These are phyloP conservation scores for Goniozus legneri DNA, from an alignment of 1,140 invertebrate genomes.

Conservation along the genomic window DNA sequence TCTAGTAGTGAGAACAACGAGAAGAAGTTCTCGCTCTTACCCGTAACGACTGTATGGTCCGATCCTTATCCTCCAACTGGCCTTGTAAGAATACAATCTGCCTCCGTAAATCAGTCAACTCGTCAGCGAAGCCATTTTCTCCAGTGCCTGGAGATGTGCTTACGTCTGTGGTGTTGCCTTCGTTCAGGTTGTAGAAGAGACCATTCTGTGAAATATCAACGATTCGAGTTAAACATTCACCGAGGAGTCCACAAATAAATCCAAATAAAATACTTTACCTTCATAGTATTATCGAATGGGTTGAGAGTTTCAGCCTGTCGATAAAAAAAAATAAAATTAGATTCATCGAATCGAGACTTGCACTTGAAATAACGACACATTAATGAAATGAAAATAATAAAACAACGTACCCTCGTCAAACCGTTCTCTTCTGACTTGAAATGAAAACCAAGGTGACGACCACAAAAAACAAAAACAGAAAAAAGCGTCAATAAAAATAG, in stretches of 20 bases:
- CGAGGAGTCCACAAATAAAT: not conserved
- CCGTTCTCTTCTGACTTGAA: slow-evolving; percentile 59
- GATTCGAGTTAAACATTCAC: slow-evolving; percentile 1
- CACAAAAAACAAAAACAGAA: slow-evolving; percentile 44
- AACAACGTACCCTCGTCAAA: slow-evolving; percentile 62
- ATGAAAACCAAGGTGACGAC: slow-evolving; percentile 43
- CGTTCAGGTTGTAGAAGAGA: slow-evolving; percentile 64
- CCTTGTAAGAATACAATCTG: slow-evolving; percentile 76
- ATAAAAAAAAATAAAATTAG: slow-evolving; percentile 30
- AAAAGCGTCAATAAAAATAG: slow-evolving; percentile 31
- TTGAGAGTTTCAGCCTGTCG: slow-evolving; percentile 84
- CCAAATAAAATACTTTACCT: slow-evolving; percentile 44
- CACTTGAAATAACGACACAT: slow-evolving; percentile 24
- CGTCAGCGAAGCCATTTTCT: slow-evolving; percentile 56
- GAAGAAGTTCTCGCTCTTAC: slow-evolving; percentile 55
- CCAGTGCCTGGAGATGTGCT: slow-evolving; percentile 45
- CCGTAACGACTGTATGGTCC: slow-evolving; percentile 65
- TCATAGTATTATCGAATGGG: slow-evolving; percentile 72
- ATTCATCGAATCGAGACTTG: slow-evolving; percentile 9
- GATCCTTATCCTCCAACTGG: slow-evolving; percentile 71
- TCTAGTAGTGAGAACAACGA: no score
- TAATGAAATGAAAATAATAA: slow-evolving; percentile 11
- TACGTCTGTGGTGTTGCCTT: slow-evolving; percentile 43
- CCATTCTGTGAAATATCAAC: slow-evolving; percentile 62
- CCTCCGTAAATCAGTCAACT: slow-evolving; percentile 72